Base-by-base conservation (phyloP, 1,140 invertebrate species). In the Euwallacea similis region DNA sequence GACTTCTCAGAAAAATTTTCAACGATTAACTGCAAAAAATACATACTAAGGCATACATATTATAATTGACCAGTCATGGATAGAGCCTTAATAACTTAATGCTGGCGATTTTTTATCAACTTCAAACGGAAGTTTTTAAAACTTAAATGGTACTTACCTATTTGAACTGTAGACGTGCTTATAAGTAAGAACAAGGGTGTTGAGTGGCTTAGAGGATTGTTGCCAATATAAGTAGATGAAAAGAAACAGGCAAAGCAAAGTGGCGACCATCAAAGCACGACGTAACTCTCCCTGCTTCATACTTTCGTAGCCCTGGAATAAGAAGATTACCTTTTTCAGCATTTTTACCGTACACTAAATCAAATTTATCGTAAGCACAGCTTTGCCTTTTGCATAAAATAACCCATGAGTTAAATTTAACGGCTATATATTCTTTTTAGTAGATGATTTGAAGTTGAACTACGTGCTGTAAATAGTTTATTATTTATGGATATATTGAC, bases 171-270 rank as follows among this genome's bases (percentile, higher is more conserved):
- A 73, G 59, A 71, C 62, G 64, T 75, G 69, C 54, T 75, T 75
- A 64, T 74, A 76, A n/a, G 73, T 73, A 46, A 75, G 67, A 63
- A 76, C 56, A 46, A 76, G 54, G 43, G 69, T 42, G 16, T 73
- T 71, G 33, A 69, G 44, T 11, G 66, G 66, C 46, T 61, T 73
- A 15, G 74, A 74, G 53, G 75, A 72, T 64, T 80, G 79, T 64
- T 78, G 75, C 76, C 78, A 79, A 74, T 85, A 86, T 79, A 86
- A 83, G n/a, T 85, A 84, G 63, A 86, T 82, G 59, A 85, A 80
- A 55, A 86, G 79, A 8, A 83, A 78, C 54, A 84, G 82, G 69
- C 84, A 85, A 68, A 85, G 79, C 66, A 85, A 75, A 73, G 85
- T 81, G 54, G 86, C 83, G 67, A 86, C 80, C 64, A 85, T 80